phyloP scores from a whole-genome alignment of 2,113 vertebrate species.

The Zosterops japonicus region DNA sequence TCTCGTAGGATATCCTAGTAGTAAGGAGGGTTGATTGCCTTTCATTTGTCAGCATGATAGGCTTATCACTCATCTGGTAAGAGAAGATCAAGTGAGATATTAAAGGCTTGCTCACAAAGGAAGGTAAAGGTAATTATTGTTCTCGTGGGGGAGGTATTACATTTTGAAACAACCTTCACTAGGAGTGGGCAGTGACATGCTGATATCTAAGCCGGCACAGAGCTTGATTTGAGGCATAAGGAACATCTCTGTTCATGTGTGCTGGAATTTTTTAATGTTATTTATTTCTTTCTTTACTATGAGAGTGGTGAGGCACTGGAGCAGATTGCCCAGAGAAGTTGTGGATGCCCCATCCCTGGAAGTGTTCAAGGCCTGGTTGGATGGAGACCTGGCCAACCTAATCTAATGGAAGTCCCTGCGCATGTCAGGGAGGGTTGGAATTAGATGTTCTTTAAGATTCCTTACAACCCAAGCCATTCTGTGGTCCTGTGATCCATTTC shows the following conservation, averaged over 20 bases:
- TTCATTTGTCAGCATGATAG: constrained; percentile 8
- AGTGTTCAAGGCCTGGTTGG: background rate
- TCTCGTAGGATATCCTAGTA: background rate
- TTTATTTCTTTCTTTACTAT: background rate
- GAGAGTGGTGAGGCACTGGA: background rate
- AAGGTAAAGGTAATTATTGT: constrained; percentile 37
- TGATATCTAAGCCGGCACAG: background rate
- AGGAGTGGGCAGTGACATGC: background rate
- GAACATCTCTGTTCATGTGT: background rate
- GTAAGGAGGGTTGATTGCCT: background rate
- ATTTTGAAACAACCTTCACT: background rate
- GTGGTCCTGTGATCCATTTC: background rate
- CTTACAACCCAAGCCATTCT: background rate
- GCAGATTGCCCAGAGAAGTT: background rate
- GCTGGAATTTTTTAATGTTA: background rate
- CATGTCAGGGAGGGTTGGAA: background rate
- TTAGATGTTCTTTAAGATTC: background rate
- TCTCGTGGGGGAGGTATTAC: background rate
- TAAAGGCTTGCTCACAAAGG: background rate
- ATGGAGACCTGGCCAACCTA: background rate
- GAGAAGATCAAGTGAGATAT: constrained; percentile 14
- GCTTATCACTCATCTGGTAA: constrained; percentile 26
- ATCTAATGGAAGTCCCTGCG: background rate
- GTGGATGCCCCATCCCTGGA: background rate
- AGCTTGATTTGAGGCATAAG: background rate